Evolutionary conservation across 2,113 vertebrate genomes (phyloP).

Genomic region (Ptyas mucosa): DNA sequence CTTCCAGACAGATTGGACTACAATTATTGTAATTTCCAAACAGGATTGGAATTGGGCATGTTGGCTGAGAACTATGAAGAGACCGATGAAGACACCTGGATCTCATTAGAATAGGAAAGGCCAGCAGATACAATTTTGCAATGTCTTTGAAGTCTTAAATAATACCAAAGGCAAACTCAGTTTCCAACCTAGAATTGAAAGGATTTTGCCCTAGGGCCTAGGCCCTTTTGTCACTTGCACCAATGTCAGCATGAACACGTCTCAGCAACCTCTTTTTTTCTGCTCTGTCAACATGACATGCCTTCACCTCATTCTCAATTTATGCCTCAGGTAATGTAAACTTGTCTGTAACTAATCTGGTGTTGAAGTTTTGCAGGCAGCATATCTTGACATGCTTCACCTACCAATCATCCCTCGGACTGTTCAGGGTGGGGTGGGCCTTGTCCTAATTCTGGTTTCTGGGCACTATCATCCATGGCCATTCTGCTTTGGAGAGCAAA

Average conservation of each 20-base stretch:
- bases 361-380: neutral
- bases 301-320: neutral
- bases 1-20: neutral
- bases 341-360: neutral
- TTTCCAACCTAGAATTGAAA: neutral
- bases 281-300: neutral
- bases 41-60: neutral
- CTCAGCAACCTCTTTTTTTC: neutral
- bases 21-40: neutral
- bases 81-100: neutral
- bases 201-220: neutral
- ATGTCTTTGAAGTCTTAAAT: neutral
- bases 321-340: neutral
- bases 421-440: neutral
- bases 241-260: neutral
- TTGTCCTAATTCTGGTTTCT: neutral
- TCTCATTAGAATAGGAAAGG: neutral
- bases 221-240: neutral
- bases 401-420: neutral
- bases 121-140: neutral
- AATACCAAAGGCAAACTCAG: neutral
- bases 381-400: neutral
- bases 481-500: neutral
- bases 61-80: neutral
- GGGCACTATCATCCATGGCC: neutral